Percentiles rank a stretch among this genome's conserved stretches.
phyloP scores from a whole-genome alignment of 2,888 invertebrate species.

The Drosophila histrio region DNA sequence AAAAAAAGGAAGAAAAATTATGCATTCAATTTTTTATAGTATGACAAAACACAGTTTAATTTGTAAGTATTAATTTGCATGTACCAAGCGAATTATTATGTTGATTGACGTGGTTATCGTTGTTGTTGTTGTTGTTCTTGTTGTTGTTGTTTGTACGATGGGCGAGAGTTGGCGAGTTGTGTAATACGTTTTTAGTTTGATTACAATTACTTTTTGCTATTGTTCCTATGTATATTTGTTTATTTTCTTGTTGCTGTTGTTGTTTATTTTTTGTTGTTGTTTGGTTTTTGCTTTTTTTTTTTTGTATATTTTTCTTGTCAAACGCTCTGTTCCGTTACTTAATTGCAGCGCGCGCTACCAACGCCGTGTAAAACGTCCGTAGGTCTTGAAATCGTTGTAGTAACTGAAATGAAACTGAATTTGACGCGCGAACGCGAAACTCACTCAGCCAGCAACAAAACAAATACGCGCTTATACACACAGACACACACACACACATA shows the following conservation, averaged over 20 bases:
- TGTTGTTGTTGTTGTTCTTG: conserved; percentile 38
- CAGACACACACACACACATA: conserved; percentile 19
- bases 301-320: conserved; percentile 30
- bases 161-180: conserved; percentile 61
- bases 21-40: not conserved
- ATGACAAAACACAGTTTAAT: not conserved
- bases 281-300: conserved; percentile 25
- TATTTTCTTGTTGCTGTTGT: conserved; percentile 33
- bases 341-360: conserved; percentile 71
- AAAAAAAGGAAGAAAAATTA: conserved; percentile 2
- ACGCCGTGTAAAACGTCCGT: conserved; percentile 69
- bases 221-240: conserved; percentile 33
- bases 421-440: conserved; percentile 66
- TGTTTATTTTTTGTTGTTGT: conserved; percentile 26
- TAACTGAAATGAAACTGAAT: conserved; percentile 72
- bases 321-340: conserved; percentile 66
- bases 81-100: conserved; percentile 53
- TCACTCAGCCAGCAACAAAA: conserved; percentile 54
- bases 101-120: conserved; percentile 50
- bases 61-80: conserved; percentile 21
- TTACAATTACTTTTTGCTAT: conserved; percentile 27
- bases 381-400: conserved; percentile 78
- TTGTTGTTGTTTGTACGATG: conserved; percentile 50
- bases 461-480: conserved; percentile 40
- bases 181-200: conserved; percentile 49